A percentile compares a stretch with the other conserved stretches of the same genome.
Conservation (phyloP, 2,797 vertebrate genomes). For the Phyllotis vaccarum region DNA sequence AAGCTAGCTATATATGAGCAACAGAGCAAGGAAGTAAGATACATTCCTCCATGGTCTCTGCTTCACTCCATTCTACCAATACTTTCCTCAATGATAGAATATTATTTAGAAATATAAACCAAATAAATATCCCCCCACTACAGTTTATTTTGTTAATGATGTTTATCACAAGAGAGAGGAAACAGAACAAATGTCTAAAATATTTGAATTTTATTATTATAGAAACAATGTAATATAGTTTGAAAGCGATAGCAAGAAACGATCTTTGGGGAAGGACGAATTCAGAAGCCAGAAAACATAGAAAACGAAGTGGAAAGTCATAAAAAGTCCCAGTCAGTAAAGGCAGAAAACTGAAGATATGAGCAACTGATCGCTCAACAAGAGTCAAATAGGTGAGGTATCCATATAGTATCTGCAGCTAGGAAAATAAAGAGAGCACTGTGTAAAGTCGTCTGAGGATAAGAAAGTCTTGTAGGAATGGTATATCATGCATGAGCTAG, state of each 20-base stretch:
- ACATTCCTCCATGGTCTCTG: neutral
- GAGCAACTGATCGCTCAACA: neutral
- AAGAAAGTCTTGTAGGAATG: neutral
- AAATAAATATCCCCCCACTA: neutral
- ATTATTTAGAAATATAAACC: neutral
- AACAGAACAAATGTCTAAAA: constrained; percentile 11
- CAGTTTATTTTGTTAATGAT: neutral
- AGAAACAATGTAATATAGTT: neutral
- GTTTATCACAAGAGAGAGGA: neutral
- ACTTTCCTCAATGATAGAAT: neutral
- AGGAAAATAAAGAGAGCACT: neutral
- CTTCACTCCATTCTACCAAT: neutral
- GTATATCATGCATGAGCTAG: neutral
- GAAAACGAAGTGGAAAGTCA: neutral
- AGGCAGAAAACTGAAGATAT: neutral
- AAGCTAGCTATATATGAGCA: too few species aligned
- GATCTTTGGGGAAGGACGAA: neutral
- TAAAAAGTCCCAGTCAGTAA: neutral
- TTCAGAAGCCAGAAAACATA: neutral
- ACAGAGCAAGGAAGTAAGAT: neutral
- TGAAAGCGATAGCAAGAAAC: neutral
- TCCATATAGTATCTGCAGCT: neutral
- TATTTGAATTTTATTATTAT: constrained; percentile 14
- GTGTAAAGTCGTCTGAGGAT: neutral
- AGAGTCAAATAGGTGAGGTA: neutral